These are phyloP conservation scores for Podilymbus podiceps DNA, from an alignment of 2,113 vertebrate species.

Conservation along the genomic window DNA sequence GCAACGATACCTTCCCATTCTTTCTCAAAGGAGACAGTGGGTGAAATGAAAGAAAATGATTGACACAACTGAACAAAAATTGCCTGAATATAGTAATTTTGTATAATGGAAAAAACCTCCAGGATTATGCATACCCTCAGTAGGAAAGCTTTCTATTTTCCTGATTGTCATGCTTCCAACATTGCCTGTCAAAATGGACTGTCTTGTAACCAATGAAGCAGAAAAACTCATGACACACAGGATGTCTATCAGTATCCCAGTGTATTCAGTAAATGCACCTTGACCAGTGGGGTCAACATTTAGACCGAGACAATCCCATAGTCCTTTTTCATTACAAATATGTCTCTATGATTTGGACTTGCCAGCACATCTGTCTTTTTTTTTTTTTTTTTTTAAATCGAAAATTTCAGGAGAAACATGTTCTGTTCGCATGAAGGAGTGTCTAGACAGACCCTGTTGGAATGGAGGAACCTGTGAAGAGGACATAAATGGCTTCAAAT, in stretches of 20 bases:
- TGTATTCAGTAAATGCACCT: not conserved
- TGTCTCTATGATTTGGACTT: not conserved
- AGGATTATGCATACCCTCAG: not conserved
- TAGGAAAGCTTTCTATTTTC: not conserved
- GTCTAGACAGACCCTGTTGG: slow-evolving; percentile 73
- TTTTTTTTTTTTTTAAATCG: not conserved
- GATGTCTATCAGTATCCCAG: not conserved
- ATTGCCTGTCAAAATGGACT: not conserved
- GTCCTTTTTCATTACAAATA: not conserved
- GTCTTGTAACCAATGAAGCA: not conserved
- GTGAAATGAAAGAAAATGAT: not conserved
- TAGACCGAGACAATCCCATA: not conserved
- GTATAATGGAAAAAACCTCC: not conserved
- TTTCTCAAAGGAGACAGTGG: not conserved
- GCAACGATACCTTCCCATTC: not conserved
- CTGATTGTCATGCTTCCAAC: not conserved
- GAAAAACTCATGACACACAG: not conserved
- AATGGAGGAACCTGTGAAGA: slow-evolving; percentile 79
- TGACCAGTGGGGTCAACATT: not conserved
- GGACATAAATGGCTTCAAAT: slow-evolving; percentile 73
- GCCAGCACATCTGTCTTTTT: not conserved
- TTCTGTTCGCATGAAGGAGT: slow-evolving; percentile 64
- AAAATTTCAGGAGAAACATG: slow-evolving; percentile 72
- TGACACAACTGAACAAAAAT: not conserved
- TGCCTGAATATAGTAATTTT: not conserved